Evolutionary conservation across 92 coral and sea anemone species (phyloP).

Genomic region (Zoanthus sansibaricus): DNA sequence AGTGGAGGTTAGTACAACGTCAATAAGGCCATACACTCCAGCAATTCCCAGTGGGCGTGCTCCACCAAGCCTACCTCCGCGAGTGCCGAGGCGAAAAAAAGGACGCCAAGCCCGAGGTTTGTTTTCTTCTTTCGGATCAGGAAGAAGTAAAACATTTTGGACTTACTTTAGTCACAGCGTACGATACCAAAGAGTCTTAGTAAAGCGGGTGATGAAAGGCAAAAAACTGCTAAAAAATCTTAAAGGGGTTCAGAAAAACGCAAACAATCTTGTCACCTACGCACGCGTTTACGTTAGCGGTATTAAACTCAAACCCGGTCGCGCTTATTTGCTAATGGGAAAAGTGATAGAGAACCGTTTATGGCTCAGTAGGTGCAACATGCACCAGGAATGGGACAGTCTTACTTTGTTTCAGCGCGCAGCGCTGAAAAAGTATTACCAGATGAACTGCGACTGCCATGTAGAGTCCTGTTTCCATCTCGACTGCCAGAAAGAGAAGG

Average conservation of each 20-base stretch:
- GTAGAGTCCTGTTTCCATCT: constrained; percentile 60
- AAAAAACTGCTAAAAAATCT: constrained; percentile 47
- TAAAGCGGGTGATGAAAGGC: constrained; percentile 72
- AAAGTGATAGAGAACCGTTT: constrained; percentile 67
- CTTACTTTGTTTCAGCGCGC: constrained; percentile 58
- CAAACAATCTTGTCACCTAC: constrained; percentile 5
- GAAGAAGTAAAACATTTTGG: neutral
- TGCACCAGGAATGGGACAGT: constrained; percentile 64
- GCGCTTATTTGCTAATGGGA: constrained; percentile 78
- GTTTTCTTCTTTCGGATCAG: constrained; percentile 15
- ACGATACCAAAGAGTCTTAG: constrained; percentile 60
- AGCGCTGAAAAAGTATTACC: constrained; percentile 66
- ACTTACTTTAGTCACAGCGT: constrained; percentile 11
- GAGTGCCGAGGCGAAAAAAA: constrained; percentile 8
- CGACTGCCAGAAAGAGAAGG: constrained; percentile 48
- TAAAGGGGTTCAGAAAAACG: constrained; percentile 38
- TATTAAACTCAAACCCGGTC: constrained; percentile 56
- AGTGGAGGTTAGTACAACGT: neutral
- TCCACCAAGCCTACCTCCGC: constrained; percentile 33
- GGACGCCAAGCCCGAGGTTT: constrained; percentile 36
- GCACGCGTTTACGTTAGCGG: constrained; percentile 67
- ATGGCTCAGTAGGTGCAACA: constrained; percentile 59
- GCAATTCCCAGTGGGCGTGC: neutral
- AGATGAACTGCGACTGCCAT: constrained; percentile 70
- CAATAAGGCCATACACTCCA: neutral